phyloP scores from a whole-genome alignment of 2,113 vertebrate genomes.

The Ailurus styani region DNA sequence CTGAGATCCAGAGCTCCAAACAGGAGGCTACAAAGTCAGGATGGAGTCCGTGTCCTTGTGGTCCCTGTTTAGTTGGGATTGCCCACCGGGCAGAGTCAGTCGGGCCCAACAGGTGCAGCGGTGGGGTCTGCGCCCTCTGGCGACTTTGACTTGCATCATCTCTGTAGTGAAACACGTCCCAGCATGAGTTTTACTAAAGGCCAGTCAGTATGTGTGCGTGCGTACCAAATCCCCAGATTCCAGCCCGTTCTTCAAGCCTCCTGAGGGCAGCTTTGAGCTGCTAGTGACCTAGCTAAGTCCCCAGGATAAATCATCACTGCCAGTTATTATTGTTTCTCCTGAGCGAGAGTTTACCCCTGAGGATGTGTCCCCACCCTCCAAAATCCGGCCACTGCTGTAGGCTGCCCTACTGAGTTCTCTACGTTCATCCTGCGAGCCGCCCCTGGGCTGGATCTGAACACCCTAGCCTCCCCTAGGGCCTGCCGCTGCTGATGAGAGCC shows the following conservation, averaged over 20 bases:
- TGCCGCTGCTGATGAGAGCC: neutral
- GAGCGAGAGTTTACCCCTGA: neutral
- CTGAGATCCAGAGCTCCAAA: neutral
- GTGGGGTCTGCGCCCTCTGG: neutral
- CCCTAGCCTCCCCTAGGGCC: neutral
- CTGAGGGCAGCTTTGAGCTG: neutral
- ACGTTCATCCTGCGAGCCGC: neutral
- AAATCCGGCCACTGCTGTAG: neutral
- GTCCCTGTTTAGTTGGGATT: neutral
- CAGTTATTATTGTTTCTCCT: neutral
- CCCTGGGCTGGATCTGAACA: too few species aligned
- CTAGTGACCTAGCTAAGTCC: neutral
- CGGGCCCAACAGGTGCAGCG: neutral
- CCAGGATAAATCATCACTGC: neutral
- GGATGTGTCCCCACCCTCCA: neutral
- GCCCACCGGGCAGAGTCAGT: neutral
- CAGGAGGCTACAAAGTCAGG: neutral
- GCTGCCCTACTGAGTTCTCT: neutral
- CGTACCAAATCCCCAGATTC: neutral
- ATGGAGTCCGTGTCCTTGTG: neutral
- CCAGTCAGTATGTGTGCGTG: fast-evolving
- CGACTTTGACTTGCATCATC: neutral
- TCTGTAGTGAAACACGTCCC: neutral
- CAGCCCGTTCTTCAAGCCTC: neutral
- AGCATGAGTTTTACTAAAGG: neutral